Evolutionary conservation across 2,797 vertebrate species (phyloP), one percentile per base, ranked within the genome.

Genomic region (Eurystomus glaucurus): DNA sequence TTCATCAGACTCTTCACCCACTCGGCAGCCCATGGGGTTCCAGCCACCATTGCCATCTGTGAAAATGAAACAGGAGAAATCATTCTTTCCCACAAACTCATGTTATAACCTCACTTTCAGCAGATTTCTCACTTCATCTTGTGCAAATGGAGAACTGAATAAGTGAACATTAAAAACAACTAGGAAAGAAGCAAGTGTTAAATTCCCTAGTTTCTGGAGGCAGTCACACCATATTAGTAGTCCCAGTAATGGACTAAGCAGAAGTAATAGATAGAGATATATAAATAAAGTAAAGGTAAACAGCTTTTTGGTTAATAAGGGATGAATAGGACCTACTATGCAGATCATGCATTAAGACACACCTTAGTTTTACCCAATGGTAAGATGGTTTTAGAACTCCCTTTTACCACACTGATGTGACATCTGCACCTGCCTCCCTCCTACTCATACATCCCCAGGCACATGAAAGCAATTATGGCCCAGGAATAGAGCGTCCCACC

Each of bases 41-140:
- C 99, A 99, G 35, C 99, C 99, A 93, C 99, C 99, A 13, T 58
- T 97, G 14, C 98, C 98, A 97, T 97, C 99, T 99, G 91, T 86
- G 94, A 97, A 96, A 96, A 70, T 62, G 18, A 98, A 57, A 88
- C 5, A 85, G 46, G 26, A 81, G 64, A 96, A 69, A 90, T 7
- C 4, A 9, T 16, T 15, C 14, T 60, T 65, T 87, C 57, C 66
- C 89, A 64, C 10, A 81, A 57, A 85, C 19, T 74, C 45, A 31
- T 2, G 37, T 5, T 22, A 79, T 37, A 37, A 23, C 25, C 15
- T 52, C 26, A 48, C 35, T 46, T 78, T 51, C 18, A 75, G 78
- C 31, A 83, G 48, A 48, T 64, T 85, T 52, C 55, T 52, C 48
- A 26, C 71, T 62, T 80, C 43, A 46, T 26, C 65, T 61, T 54